phyloP scores from a whole-genome alignment of 92 coral and sea anemone genomes.

The Plumapathes pennacea region DNA sequence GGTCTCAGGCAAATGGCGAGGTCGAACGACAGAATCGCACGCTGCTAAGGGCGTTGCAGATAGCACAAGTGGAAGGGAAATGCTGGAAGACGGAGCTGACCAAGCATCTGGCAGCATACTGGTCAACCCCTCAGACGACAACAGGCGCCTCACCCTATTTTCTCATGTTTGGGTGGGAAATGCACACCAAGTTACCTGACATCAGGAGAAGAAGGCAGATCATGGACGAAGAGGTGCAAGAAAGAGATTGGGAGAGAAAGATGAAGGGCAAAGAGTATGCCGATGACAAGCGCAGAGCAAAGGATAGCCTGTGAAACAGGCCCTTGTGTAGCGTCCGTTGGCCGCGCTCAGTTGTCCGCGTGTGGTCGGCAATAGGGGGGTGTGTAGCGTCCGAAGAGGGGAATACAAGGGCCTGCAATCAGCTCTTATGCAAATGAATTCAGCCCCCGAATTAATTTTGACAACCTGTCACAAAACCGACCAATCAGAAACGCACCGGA shows the following conservation, averaged over 20 bases:
- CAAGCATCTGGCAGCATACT: not conserved
- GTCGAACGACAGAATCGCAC: conserved; percentile 3
- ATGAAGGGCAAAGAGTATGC: conserved; percentile 11
- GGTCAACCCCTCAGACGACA: conserved; percentile 1
- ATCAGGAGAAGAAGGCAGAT: conserved; percentile 2
- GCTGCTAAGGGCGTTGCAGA: conserved; percentile 4
- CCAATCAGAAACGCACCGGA: no score
- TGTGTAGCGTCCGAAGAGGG: no score
- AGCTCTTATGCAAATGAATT: no score
- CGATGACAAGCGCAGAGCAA: conserved; percentile 4
- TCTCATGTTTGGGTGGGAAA: conserved; percentile 7
- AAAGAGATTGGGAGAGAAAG: conserved; percentile 8
- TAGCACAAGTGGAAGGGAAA: conserved; percentile 1
- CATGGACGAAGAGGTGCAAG: not conserved
- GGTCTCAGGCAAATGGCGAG: conserved; percentile 9
- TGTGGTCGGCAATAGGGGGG: no score
- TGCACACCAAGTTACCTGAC: conserved; percentile 3
- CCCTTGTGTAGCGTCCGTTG: no score
- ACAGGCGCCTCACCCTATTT: conserved; percentile 7
- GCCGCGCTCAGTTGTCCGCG: no score
- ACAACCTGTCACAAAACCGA: no score
- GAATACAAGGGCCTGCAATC: no score
- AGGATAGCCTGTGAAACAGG: no score
- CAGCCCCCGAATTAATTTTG: no score
- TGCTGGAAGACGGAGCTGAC: conserved; percentile 1